Evolutionary conservation across 2,113 vertebrate species (phyloP), one percentile per base, ranked within the genome.

Genomic region (Eurypyga helias): DNA sequence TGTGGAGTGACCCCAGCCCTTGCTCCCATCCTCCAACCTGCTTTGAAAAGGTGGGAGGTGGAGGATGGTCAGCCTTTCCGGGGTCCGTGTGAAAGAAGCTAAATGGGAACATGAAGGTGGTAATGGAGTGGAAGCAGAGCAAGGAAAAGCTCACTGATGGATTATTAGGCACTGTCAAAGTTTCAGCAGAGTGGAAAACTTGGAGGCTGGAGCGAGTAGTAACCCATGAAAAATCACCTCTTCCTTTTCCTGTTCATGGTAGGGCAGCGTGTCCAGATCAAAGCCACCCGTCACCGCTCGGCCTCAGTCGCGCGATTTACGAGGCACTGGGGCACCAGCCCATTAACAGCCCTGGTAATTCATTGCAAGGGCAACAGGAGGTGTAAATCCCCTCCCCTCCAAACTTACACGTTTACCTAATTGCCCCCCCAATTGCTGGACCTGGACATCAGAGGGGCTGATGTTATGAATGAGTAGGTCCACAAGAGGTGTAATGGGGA

Each of bases 111-210:
- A 94, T 10, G 67, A 77, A 97, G 90, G 70, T 88, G 75, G 89
- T 96, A 96, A 85, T 89, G 87, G 64, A 90, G 96, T 93, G 93
- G 79, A 69, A 90, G 96, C 62, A 80, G 89, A 91, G 95, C 92
- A 95, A 93, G 71, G 66, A 69, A 97, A 92, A 45, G 36, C 69
- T 79, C 21, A 1, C 77, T 97, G 97, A 98, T 98, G 97, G 97
- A 99, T 98, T 98, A 97, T 97, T 97, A 97, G 91, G 75, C 92
- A 96, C 96, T 98, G 98, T 98, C 98, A 98, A 96, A 98, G 96
- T 98, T 97, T 98, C 98, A 98, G 91, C 97, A 97, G 97, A 97
- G 98, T 98, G 97, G 97, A 98, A 98, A 98, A 98, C 98, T 96
- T 97, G 96, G 94, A 96, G 96, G 96, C 83, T 96, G 89, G 77